phyloP scores from a whole-genome alignment of 1,140 invertebrate genomes.

The Pemphigus obesinymphae region DNA sequence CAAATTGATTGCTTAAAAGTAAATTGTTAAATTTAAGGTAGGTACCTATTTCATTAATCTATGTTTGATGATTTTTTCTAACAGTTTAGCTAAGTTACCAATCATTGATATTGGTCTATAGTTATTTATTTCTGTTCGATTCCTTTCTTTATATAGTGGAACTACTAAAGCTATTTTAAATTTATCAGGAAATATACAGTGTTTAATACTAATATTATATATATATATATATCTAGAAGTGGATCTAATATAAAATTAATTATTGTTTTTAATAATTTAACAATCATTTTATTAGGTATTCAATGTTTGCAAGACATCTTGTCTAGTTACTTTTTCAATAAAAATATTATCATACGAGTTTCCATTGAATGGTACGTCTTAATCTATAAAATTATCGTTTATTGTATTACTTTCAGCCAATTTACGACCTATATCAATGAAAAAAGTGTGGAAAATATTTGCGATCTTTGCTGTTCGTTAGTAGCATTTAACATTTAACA shows the following conservation, averaged over 20 bases:
- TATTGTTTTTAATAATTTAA: background rate
- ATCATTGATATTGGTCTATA: background rate
- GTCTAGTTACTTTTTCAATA: background rate
- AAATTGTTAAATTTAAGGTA: background rate
- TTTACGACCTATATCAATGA: background rate
- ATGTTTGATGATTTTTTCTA: background rate
- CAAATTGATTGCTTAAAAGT: background rate
- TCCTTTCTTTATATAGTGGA: too few species aligned
- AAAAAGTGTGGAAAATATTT: background rate
- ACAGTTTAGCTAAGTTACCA: background rate
- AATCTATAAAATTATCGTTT: background rate
- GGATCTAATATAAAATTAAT: background rate
- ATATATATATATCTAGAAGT: background rate
- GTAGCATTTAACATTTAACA: too few species aligned
- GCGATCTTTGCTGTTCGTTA: too few species aligned
- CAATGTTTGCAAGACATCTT: background rate
- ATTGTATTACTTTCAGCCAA: background rate
- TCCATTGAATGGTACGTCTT: background rate
- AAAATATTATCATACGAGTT: constrained; percentile 1
- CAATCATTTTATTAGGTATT: background rate
- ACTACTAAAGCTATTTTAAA: background rate
- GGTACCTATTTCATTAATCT: background rate
- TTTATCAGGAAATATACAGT: background rate
- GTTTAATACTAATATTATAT: too few species aligned
- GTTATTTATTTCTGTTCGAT: background rate